phyloP scores from a whole-genome alignment of 2,797 vertebrate genomes.

The Ctenopoma multispine region DNA sequence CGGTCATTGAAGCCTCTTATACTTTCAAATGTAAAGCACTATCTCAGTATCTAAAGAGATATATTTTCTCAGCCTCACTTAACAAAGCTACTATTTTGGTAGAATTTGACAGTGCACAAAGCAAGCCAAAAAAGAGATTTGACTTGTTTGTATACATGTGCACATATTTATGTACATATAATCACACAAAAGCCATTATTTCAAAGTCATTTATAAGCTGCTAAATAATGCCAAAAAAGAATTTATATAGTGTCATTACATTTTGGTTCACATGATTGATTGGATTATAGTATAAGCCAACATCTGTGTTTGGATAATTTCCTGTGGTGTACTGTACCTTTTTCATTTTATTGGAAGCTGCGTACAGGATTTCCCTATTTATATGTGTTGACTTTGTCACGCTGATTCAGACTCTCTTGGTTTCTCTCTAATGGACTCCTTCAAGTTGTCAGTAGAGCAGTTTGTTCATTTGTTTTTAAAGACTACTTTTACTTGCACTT shows the following conservation, averaged over 20 bases:
- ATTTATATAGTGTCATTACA: conserved; percentile 70
- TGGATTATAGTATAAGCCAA: conserved; percentile 57
- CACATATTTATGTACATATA: conserved; percentile 77
- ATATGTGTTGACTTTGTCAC: conserved; percentile 64
- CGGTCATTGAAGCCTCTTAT: conserved; percentile 74
- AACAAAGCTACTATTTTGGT: conserved; percentile 85
- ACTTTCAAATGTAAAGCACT: conserved; percentile 82
- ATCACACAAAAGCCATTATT: conserved; percentile 85
- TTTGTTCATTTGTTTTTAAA: conserved; percentile 50
- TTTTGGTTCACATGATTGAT: conserved; percentile 66
- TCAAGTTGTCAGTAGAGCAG: conserved; percentile 53
- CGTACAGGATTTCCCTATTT: conserved; percentile 61
- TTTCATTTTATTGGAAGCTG: conserved; percentile 66
- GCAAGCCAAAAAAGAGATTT: conserved; percentile 74
- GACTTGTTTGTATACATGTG: conserved; percentile 74
- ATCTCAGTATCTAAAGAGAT: conserved; percentile 78
- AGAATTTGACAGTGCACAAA: conserved; percentile 78
- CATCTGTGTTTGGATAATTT: conserved; percentile 65
- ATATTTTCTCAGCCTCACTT: conserved; percentile 84
- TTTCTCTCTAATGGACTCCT: conserved; percentile 62
- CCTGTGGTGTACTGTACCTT: conserved; percentile 56
- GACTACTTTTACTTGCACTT: conserved; percentile 56
- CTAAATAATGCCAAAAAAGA: conserved; percentile 88
- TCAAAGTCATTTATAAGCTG: conserved; percentile 85
- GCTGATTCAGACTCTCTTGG: conserved; percentile 64